Percentiles rank a stretch among this genome's conserved stretches.
Evolutionary conservation across 2,888 invertebrate genomes (phyloP).

Genomic region (Chironomus riparius): DNA sequence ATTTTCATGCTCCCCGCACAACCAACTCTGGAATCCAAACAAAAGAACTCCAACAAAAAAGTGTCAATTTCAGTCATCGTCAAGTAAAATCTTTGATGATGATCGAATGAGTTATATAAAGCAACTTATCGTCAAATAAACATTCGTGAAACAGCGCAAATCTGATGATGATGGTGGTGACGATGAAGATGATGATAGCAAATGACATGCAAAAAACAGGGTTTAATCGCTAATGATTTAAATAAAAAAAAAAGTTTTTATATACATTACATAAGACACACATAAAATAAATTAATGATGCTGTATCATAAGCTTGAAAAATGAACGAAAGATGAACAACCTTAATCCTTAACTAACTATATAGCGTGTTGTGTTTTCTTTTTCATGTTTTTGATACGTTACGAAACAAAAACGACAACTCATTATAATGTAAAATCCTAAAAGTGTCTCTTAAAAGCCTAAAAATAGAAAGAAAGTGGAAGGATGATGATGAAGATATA

Average conservation of each 20-base stretch:
- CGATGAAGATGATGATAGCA: neutral
- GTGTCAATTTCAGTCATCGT: no score
- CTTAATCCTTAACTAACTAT: neutral
- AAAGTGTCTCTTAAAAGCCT: conserved; percentile 12
- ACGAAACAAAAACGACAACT: neutral
- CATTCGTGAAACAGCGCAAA: no score
- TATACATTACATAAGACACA: neutral
- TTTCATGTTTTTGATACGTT: neutral
- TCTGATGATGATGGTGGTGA: neutral
- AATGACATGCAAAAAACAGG: conserved; percentile 26
- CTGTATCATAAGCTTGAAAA: neutral
- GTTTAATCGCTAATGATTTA: conserved; percentile 27
- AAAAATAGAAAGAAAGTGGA: neutral
- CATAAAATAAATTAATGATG: neutral
- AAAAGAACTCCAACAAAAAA: no score
- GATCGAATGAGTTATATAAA: no score
- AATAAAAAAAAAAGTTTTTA: neutral
- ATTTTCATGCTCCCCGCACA: no score
- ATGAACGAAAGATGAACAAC: neutral
- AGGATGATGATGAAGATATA: neutral
- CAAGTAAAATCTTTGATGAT: no score
- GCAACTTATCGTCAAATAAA: no score
- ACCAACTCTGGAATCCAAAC: no score
- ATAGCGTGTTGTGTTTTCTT: neutral
- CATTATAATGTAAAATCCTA: conserved; percentile 6